These are phyloP conservation scores for Mystacides longicornis DNA, from an alignment of 2,888 invertebrate species.

Conservation along the genomic window DNA sequence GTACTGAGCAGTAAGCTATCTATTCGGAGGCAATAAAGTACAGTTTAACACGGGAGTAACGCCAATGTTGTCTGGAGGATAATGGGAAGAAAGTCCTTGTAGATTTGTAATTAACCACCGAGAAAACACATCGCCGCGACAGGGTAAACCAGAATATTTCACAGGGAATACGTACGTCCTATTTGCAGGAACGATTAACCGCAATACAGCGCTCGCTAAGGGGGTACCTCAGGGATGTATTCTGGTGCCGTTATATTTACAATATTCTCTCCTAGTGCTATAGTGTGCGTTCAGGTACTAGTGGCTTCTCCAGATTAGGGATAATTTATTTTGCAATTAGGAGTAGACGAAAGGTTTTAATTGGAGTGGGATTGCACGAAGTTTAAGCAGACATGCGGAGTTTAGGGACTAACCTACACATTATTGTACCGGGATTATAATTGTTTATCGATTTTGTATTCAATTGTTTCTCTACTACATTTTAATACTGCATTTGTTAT, in stretches of 20 bases:
- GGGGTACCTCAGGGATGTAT: neutral
- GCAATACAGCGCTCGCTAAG: neutral
- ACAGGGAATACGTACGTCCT: slow-evolving; percentile 12
- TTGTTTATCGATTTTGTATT: no score
- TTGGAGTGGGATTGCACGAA: neutral
- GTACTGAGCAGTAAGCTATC: no score
- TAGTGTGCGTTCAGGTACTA: neutral
- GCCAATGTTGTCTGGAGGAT: slow-evolving; percentile 3
- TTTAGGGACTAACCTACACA: no score
- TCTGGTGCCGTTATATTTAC: neutral
- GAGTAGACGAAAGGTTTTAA: slow-evolving; percentile 3
- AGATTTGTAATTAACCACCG: slow-evolving; percentile 22
- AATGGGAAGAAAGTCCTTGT: slow-evolving; percentile 13
- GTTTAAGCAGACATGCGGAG: slow-evolving; percentile 2
- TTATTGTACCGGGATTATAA: no score
- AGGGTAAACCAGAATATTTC: slow-evolving; percentile 16
- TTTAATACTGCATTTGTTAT: no score
- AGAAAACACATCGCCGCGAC: slow-evolving; percentile 10
- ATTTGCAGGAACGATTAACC: slow-evolving; percentile 16
- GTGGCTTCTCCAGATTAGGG: slow-evolving; percentile 2
- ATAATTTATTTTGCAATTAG: slow-evolving; percentile 6
- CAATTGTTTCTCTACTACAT: no score
- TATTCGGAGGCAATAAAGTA: no score
- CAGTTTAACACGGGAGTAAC: neutral
- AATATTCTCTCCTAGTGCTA: neutral